Evolutionary conservation across 2,113 vertebrate species (phyloP), one percentile per base, ranked within the genome.

Genomic region (Sinocyclocheilus grahami): DNA sequence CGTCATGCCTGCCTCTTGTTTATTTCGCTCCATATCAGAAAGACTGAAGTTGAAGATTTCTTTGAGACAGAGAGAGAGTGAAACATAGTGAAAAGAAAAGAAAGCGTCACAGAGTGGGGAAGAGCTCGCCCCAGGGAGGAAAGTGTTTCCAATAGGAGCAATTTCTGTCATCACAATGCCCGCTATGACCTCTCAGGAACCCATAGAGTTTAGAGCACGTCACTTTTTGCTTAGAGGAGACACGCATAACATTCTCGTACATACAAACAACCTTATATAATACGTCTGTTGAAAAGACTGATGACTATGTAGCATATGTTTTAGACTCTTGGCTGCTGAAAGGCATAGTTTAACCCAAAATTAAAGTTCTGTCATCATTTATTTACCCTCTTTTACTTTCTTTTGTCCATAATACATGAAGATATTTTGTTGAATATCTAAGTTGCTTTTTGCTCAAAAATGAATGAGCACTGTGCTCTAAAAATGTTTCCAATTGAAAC

Each of bases 161-260:
- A 91, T 93, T 93, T 93, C 89, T 93, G 91, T 91, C 90, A 87
- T 92, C 90, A 87, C 86, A 87, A 90, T 91, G 76, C 89, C 62
- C 67, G 78, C 89, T 90, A 90, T 93, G 93, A 94, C 93, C 93
- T 90, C 86, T 88, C 82, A 85, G 90, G 90, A 89, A 86, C 90
- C 91, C 86, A 85, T 39, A 37, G 91, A 55, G 91, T 92, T 90
- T 89, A 83, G 89, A 89, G 91, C 89, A 87, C 86, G 82, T 69
- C 62, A 78, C 83, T 86, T 86, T 63, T 88, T 85, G 82, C 85
- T 86, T 87, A 89, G 24, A 58, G 46, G 37, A 86, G 39, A 76
- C 55, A 39, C 14, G 16, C 78, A 72, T 60, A 4, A 72, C 69
- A 42, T 22, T 12, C 79, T 37, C 10, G 69, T 27, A 60, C 42